Percentiles rank a stretch among this genome's conserved stretches.
These are phyloP conservation scores for Papilio polytes DNA, from an alignment of 1,140 invertebrate species.

Conservation along the genomic window DNA sequence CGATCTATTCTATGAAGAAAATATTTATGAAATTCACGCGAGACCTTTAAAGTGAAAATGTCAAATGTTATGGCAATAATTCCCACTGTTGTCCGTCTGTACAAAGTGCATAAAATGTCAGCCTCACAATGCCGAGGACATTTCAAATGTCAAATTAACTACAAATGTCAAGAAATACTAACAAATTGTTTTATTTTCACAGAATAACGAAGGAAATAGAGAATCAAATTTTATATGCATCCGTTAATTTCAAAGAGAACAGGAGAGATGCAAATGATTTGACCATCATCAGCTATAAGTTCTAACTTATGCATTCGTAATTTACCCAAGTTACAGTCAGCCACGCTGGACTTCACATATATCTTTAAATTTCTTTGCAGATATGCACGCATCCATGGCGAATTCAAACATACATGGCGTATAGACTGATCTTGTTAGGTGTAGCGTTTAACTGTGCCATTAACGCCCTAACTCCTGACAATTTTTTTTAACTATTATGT, in stretches of 20 bases:
- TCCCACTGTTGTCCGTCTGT: background rate
- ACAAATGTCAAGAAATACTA: background rate
- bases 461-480: no score
- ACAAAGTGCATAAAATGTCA: slow-evolving; percentile 6
- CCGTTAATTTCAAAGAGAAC: background rate
- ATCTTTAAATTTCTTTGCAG: no score
- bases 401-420: no score
- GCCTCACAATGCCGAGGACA: background rate
- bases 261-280: background rate
- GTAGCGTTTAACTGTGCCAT: no score
- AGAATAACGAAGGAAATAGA: background rate
- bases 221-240: background rate
- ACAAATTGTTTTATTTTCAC: background rate
- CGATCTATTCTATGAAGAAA: background rate
- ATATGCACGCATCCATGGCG: no score
- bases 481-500: no score
- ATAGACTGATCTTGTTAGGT: no score
- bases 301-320: no score
- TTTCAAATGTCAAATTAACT: slow-evolving; percentile 18
- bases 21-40: slow-evolving; percentile 14
- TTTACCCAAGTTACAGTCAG: no score
- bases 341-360: no score
- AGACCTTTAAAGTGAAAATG: slow-evolving; percentile 9
- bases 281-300: no score
- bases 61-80: background rate